Conservation (phyloP, 2,797 vertebrate genomes). For the Myoxocephalus aenaeus region DNA sequence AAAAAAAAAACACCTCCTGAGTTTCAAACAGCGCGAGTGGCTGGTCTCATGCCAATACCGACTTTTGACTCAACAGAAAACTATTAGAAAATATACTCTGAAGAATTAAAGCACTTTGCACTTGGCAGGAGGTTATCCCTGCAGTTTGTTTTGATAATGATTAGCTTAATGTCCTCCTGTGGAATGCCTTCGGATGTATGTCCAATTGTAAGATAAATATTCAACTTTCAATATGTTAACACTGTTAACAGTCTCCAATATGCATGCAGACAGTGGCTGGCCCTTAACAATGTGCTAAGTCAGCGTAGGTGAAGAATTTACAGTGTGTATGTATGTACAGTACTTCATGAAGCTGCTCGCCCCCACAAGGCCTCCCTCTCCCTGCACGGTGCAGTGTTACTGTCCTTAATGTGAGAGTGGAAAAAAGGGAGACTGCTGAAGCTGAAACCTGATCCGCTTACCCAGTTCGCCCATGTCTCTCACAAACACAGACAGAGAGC, state of each 20-base stretch:
- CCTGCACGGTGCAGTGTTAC: slow-evolving; percentile 45
- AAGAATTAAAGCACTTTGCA: slow-evolving; percentile 40
- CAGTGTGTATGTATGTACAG: slow-evolving; percentile 28
- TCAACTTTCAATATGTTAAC: slow-evolving; percentile 9
- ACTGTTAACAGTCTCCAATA: not conserved
- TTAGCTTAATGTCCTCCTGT: slow-evolving; percentile 43
- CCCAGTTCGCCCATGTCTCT: slow-evolving; percentile 40
- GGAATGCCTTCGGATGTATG: slow-evolving; percentile 31
- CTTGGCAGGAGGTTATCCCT: slow-evolving; percentile 46
- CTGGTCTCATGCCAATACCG: slow-evolving; percentile 34
- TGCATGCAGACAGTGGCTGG: slow-evolving; percentile 4
- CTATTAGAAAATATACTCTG: slow-evolving; percentile 39
- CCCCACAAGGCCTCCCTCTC: slow-evolving; percentile 62
- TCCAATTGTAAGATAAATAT: slow-evolving; percentile 34
- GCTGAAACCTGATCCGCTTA: slow-evolving; percentile 72
- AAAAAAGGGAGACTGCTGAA: slow-evolving; percentile 58
- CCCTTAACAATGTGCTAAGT: slow-evolving; percentile 30
- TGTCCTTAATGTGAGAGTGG: slow-evolving; percentile 67
- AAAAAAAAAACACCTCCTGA: slow-evolving; percentile 1
- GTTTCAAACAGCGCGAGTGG: not conserved
- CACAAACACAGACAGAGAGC: not conserved
- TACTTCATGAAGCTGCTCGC: slow-evolving; percentile 40
- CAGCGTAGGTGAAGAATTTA: slow-evolving; percentile 41
- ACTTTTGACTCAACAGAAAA: slow-evolving; percentile 38
- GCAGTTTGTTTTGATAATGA: slow-evolving; percentile 57